Base-by-base conservation (phyloP, 2,113 vertebrate genomes). In the Formicarius rufipectus region DNA sequence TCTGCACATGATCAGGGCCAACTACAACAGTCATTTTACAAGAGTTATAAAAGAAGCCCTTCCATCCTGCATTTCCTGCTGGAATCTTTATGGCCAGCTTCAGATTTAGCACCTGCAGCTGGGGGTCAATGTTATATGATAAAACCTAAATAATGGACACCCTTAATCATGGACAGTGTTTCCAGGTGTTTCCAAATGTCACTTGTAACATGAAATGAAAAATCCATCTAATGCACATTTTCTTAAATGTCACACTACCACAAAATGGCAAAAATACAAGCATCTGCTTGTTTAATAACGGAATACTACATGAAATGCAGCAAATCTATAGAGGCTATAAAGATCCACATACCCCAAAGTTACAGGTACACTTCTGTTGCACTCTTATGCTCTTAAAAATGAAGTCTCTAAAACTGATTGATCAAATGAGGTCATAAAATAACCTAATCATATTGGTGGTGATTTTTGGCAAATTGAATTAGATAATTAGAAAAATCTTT, bases 1-100 rank as follows among this genome's bases (percentile, higher is more conserved):
- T 95, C 83, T 96, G 73, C 63, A 49, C 7, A 15, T 83, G 93
- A 90, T 94, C 71, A 94, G 91, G 84, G 76, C 44, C 59, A 91
- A 35, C 91, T 82, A 92, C 74, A 80, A 78, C 15, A 18, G 88
- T 83, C 45, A 77, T 89, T 96, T 95, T 64, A 86, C 35, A 75
- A 25, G 80, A 88, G 42, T 94, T 94, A 71, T 93, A 90, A 87
- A 93, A 93, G 76, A 92, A 78, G 60, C 33, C 69, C 86, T 94
- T 90, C 89, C 75, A 62, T 91, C 90, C 71, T 87, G 59, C 20
- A 47, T 84, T 95, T 89, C 84, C 85, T 97, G 60, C 63, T 77
- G 66, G 93, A 96, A 96, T 93, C 75, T 96, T 96, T 96, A 95
- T 15, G 44, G 67, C 62, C 84, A 95, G 84, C 40, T 93, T 92